phyloP scores from a whole-genome alignment of 2,113 vertebrate genomes.

The Melospiza georgiana region DNA sequence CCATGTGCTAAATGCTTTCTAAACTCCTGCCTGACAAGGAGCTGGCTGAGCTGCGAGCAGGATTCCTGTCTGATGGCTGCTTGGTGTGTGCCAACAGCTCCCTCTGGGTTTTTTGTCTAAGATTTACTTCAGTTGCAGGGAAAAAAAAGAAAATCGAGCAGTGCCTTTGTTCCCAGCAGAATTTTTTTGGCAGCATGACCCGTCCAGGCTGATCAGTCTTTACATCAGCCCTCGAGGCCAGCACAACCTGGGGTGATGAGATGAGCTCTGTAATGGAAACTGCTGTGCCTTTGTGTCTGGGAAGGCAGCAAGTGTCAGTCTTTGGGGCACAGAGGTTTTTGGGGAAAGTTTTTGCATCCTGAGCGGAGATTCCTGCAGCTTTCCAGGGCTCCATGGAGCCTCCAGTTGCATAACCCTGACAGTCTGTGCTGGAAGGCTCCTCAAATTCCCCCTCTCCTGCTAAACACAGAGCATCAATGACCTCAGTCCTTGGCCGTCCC shows the following conservation, averaged over 20 bases:
- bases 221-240: not conserved
- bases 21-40: not conserved
- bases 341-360: not conserved
- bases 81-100: slow-evolving; percentile 29
- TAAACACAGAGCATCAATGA: not conserved
- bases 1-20: slow-evolving; percentile 12
- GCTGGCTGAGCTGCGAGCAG: not conserved
- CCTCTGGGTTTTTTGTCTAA: slow-evolving; percentile 45
- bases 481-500: slow-evolving; percentile 7
- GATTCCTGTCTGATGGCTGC: slow-evolving; percentile 4
- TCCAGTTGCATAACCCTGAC: slow-evolving; percentile 1
- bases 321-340: not conserved
- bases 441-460: not conserved
- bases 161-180: not conserved
- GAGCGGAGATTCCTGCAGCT: not conserved
- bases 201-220: accelerated
- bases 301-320: not conserved
- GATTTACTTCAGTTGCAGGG: not conserved
- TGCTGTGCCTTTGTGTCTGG: not conserved
- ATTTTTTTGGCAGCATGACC: slow-evolving; percentile 18
- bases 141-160: not conserved
- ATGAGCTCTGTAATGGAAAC: not conserved
- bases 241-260: not conserved
- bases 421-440: not conserved
- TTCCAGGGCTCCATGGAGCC: not conserved